Conservation (phyloP, 1,140 invertebrate species). For the Apis mellifera region Amel_HAv3.1 CM009936.2:16118001-16118500, state of each 20-base stretch:
- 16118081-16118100: constrained; percentile 48
- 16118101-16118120: constrained; percentile 15
- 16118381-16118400: not conserved
- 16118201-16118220: not conserved
- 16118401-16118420: not conserved
- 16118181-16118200: not conserved
- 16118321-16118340: not conserved
- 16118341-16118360: not conserved
- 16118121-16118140: constrained; percentile 9
- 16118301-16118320: not conserved
- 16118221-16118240: constrained; percentile 7
- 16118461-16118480: not conserved
- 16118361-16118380: not conserved
- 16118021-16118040: constrained; percentile 78
- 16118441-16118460: not conserved
- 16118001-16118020: constrained; percentile 73
- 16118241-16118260: not conserved
- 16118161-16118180: not conserved
- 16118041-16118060: constrained; percentile 80
- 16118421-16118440: not conserved
- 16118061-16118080: constrained; percentile 69
- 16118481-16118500: not conserved
- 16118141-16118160: not conserved
- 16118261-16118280: not conserved
- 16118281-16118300: not conserved